Percentiles rank a stretch among this genome's conserved stretches.
phyloP scores from a whole-genome alignment of 2,113 vertebrate genomes.

The Paramormyrops kingsleyae region DNA sequence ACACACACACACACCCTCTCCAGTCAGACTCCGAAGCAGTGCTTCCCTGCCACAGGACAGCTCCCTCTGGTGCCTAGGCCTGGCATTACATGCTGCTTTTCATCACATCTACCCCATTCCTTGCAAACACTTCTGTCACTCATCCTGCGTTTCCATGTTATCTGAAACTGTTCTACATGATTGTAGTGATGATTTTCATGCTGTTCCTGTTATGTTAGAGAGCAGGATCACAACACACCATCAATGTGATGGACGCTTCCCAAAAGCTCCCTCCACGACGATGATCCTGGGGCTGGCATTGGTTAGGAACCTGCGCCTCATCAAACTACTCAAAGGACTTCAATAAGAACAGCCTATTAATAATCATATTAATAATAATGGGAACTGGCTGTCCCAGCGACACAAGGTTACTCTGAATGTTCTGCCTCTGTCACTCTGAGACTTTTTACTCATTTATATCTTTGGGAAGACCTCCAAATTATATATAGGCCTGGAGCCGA shows the following conservation, averaged over 20 bases:
- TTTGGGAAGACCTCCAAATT: not conserved
- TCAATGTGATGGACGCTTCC: not conserved
- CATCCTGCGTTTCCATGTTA: not conserved
- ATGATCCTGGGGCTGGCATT: not conserved
- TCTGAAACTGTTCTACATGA: not conserved
- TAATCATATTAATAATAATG: not conserved
- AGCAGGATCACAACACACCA: not conserved
- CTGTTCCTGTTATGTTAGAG: not conserved
- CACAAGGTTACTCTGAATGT: not conserved
- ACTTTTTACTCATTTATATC: constrained; percentile 2
- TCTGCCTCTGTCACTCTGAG: not conserved
- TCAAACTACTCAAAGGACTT: not conserved
- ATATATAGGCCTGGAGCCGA: not conserved
- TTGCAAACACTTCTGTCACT: not conserved
- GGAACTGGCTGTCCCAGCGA: not conserved
- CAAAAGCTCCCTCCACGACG: not conserved
- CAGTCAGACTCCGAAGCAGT: not conserved
- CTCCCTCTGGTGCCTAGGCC: constrained; percentile 15
- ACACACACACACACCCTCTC: not conserved
- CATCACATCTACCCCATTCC: not conserved
- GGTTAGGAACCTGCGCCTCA: not conserved
- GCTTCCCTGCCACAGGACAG: not conserved
- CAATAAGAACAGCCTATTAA: not conserved
- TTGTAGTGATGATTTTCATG: not conserved
- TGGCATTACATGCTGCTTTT: not conserved